Evolutionary conservation across 2,797 vertebrate species (phyloP).

Genomic region (Momotus momota): DNA sequence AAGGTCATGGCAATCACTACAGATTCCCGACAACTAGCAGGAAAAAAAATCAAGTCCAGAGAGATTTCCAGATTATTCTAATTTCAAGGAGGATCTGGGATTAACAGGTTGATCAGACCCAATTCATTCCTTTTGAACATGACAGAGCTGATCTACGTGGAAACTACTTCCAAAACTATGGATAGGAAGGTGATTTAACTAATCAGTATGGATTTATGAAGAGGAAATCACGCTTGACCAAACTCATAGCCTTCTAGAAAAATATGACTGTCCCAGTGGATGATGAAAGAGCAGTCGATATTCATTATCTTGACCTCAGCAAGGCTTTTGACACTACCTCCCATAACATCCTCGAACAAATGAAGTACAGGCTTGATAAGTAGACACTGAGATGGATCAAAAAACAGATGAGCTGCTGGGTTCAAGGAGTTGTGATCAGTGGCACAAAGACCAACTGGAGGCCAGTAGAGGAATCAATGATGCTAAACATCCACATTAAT

Average conservation of each 20-base stretch:
- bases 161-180: not conserved
- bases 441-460: not conserved
- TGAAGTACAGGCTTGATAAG: not conserved
- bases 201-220: not conserved
- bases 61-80: not conserved
- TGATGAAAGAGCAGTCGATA: not conserved
- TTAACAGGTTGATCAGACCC: not conserved
- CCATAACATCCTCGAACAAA: not conserved
- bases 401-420: not conserved
- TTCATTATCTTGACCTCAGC: not conserved
- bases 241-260: not conserved
- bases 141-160: not conserved
- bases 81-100: not conserved
- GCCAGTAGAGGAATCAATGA: not conserved
- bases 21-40: not conserved
- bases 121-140: not conserved
- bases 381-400: not conserved
- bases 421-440: not conserved
- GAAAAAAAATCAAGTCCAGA: not conserved
- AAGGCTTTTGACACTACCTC: not conserved
- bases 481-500: not conserved
- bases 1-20: not conserved
- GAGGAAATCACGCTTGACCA: not conserved
- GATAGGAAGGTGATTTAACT: not conserved
- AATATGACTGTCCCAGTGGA: not conserved